phyloP scores from a whole-genome alignment of 2,113 vertebrate species.

The Mesoclemmys tuberculata region DNA sequence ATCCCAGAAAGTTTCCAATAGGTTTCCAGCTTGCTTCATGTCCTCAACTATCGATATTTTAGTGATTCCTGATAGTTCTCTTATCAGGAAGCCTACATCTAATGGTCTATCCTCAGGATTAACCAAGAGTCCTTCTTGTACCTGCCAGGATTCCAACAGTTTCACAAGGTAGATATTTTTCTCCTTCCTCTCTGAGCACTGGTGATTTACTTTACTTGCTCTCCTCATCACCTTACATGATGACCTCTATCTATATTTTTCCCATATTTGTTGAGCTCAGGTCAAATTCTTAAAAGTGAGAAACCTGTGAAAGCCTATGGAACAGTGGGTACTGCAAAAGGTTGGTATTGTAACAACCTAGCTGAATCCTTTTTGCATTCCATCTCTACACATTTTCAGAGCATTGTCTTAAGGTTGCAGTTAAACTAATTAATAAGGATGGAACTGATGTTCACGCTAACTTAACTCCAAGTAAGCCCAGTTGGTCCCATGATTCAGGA shows the following conservation, averaged over 20 bases:
- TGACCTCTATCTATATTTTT: accelerated
- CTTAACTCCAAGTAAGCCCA: background rate
- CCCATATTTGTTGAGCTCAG: background rate
- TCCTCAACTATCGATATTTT: background rate
- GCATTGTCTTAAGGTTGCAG: accelerated
- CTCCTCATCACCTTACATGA: background rate
- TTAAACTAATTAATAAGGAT: background rate
- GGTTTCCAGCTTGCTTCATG: background rate
- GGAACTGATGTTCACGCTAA: accelerated
- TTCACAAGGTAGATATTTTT: background rate
- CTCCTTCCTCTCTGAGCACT: background rate
- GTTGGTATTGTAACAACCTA: too few species aligned
- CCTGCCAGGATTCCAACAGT: background rate
- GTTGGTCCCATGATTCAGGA: accelerated
- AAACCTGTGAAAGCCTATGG: background rate
- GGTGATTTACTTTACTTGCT: background rate
- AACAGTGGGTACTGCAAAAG: background rate
- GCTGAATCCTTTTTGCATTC: background rate
- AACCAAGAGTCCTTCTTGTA: background rate
- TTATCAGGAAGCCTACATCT: background rate
- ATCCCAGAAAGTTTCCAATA: background rate
- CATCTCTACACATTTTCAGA: background rate
- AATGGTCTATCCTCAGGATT: background rate
- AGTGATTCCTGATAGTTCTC: background rate
- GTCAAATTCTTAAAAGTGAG: background rate